Conservation (phyloP, 2,113 vertebrate species). For the Pithys albifrons region DNA sequence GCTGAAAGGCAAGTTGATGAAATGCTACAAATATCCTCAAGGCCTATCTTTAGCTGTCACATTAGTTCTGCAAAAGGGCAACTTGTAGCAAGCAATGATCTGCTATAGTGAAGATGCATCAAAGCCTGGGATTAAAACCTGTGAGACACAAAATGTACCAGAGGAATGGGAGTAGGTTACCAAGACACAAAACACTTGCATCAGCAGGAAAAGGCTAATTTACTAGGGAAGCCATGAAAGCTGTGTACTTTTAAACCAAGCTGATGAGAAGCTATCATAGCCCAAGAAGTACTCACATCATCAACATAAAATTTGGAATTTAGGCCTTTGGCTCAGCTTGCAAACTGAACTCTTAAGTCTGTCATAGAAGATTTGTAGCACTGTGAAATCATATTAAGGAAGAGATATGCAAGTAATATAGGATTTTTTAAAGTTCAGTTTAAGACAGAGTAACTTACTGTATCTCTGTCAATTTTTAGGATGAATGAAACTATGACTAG, state of each 20-base stretch:
- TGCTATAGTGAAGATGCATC: background rate
- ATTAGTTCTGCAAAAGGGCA: background rate
- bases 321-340: background rate
- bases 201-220: background rate
- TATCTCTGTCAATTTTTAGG: background rate
- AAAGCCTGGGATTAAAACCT: background rate
- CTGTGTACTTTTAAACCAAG: background rate
- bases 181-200: background rate
- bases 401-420: background rate
- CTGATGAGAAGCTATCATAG: background rate
- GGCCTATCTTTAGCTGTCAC: background rate
- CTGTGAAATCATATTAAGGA: background rate
- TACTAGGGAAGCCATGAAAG: background rate
- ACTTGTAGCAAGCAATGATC: background rate
- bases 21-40: background rate
- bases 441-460: accelerated
- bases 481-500: background rate
- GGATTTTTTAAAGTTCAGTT: background rate
- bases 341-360: background rate
- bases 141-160: background rate
- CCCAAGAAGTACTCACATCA: background rate
- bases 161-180: background rate
- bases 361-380: background rate
- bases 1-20: background rate
- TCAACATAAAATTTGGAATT: background rate